Evolutionary conservation across 2,113 vertebrate species (phyloP).

Genomic region (Melanocharis versteri): DNA sequence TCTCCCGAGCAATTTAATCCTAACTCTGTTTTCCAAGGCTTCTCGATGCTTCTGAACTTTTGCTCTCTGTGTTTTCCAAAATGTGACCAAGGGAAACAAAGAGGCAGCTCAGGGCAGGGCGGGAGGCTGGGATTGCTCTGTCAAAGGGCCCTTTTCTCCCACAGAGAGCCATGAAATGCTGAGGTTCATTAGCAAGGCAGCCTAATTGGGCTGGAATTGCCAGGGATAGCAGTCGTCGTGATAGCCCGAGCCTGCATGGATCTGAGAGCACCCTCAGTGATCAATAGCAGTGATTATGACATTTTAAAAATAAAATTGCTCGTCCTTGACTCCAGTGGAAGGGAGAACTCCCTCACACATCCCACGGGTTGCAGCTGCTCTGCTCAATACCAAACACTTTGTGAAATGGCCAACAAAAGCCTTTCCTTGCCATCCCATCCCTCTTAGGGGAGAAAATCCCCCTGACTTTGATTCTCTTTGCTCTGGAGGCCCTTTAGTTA

Average conservation of each 20-base stretch:
- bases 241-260: not conserved
- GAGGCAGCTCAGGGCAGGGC: not conserved
- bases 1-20: not conserved
- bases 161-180: not conserved
- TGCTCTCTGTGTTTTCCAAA: not conserved
- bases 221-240: not conserved
- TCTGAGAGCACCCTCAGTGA: not conserved
- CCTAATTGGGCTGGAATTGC: not conserved
- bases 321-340: constrained; percentile 40
- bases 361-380: not conserved
- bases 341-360: not conserved
- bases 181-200: constrained; percentile 9
- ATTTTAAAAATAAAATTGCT: constrained; percentile 23
- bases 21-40: not conserved
- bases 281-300: constrained; percentile 23
- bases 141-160: not conserved
- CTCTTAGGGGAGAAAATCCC: not conserved
- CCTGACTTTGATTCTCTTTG: constrained; percentile 41
- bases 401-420: constrained; percentile 2
- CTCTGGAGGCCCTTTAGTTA: constrained; percentile 48
- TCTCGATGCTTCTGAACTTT: not conserved
- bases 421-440: not conserved
- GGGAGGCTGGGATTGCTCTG: not conserved
- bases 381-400: constrained; percentile 7
- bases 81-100: not conserved